Conservation (phyloP, 2,113 vertebrate genomes). For the Hyperopisus bebe region DNA sequence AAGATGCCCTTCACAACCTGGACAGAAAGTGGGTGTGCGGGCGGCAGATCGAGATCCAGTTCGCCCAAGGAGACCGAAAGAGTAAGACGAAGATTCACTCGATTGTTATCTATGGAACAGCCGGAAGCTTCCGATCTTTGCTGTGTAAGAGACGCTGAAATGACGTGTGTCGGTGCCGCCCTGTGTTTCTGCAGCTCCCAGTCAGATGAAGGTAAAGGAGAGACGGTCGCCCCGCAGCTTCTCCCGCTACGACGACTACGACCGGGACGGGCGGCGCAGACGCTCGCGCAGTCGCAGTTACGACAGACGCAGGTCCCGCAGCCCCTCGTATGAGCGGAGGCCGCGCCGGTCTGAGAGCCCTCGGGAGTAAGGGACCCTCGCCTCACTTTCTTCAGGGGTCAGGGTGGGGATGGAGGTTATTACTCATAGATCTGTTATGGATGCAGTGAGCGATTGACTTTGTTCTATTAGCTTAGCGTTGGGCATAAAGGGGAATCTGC, state of each 20-base stretch:
- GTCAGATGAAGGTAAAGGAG: conserved; percentile 96
- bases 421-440: neutral
- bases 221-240: conserved; percentile 80
- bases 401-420: neutral
- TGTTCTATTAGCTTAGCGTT: neutral
- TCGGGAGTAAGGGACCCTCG: conserved; percentile 71
- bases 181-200: conserved; percentile 68
- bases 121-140: neutral
- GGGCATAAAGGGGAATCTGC: neutral
- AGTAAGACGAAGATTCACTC: conserved; percentile 64
- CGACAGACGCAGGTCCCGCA: conserved; percentile 79
- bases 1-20: conserved; percentile 94
- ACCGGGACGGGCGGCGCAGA: conserved; percentile 67
- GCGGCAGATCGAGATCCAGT: conserved; percentile 98
- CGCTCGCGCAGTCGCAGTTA: conserved; percentile 90
- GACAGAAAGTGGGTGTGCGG: conserved; percentile 98
- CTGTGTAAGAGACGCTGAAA: neutral
- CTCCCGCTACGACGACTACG: conserved; percentile 87
- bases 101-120: neutral
- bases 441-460: neutral
- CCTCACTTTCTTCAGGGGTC: too few relatives aligned
- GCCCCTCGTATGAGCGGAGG: conserved; percentile 82
- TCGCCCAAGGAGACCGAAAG: conserved; percentile 96
- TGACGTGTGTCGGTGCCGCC: neutral
- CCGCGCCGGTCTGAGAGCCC: conserved; percentile 84